Conservation (phyloP, 2,888 invertebrate genomes). For the Limenitis camilla region DNA sequence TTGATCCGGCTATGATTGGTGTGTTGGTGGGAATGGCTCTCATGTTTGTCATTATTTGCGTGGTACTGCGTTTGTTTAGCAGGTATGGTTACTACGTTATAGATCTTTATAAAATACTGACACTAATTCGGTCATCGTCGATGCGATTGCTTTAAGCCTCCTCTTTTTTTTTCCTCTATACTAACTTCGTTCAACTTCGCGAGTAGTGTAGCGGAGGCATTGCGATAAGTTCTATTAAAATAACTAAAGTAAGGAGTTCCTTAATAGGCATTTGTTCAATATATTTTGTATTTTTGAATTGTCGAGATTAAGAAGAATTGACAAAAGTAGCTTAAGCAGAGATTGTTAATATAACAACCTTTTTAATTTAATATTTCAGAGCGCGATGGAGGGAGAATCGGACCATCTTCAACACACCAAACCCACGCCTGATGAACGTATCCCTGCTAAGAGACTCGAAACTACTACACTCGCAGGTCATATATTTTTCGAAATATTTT, state of each 20-base stretch:
- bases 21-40: constrained; percentile 92
- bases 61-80: constrained; percentile 92
- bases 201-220: too few relatives aligned
- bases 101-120: background rate
- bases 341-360: background rate
- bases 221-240: too few relatives aligned
- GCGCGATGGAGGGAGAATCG: constrained; percentile 94
- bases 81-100: constrained; percentile 75
- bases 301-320: too few relatives aligned
- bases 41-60: constrained; percentile 95
- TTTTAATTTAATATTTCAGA: constrained; percentile 66
- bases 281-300: too few relatives aligned
- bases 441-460: constrained; percentile 88
- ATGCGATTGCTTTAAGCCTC: too few relatives aligned
- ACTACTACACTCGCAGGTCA: constrained; percentile 79
- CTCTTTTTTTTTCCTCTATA: too few relatives aligned
- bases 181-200: too few relatives aligned
- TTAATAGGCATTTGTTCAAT: too few relatives aligned
- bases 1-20: constrained; percentile 93
- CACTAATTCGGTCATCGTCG: too few relatives aligned
- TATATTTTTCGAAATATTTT: background rate
- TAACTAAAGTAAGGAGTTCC: too few relatives aligned
- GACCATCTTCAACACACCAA: constrained; percentile 95
- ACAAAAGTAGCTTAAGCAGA: too few relatives aligned
- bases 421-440: constrained; percentile 94